These are phyloP conservation scores for Bugula neritina DNA, from an alignment of 2,888 invertebrate genomes.

Conservation along the genomic window DNA sequence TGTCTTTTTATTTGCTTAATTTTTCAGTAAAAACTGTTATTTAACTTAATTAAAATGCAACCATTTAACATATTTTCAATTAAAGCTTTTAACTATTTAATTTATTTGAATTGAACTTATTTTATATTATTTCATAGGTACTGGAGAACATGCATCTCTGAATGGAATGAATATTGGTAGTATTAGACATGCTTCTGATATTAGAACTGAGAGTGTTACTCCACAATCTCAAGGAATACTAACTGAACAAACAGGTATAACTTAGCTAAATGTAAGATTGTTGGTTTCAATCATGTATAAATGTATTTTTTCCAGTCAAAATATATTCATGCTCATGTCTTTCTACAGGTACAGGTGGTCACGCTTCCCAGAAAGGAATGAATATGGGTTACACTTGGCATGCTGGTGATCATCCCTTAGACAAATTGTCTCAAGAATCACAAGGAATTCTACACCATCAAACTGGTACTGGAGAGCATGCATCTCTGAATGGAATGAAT, in stretches of 20 bases:
- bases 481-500: not conserved
- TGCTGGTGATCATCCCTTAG: no score
- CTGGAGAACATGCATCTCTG: slow-evolving; percentile 12
- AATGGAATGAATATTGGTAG: not conserved
- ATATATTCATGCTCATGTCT: no score
- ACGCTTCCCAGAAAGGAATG: not conserved
- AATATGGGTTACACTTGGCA: no score
- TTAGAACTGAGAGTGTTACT: not conserved
- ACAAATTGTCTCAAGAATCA: no score
- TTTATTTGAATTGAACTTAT: no score
- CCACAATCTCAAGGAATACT: slow-evolving; percentile 4
- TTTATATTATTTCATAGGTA: not conserved
- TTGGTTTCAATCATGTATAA: not conserved
- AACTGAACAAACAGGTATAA: not conserved
- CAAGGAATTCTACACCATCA: no score
- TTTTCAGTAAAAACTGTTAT: slow-evolving; percentile 29
- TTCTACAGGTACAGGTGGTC: no score
- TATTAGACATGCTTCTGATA: slow-evolving; percentile 17
- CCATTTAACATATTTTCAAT: no score
- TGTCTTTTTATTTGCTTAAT: no score
- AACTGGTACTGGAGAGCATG: no score
- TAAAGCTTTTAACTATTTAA: no score
- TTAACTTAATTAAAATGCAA: no score
- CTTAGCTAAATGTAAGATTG: not conserved
- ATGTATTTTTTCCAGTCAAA: not conserved